Base-by-base conservation (phyloP, 2,888 invertebrate genomes). In the Sisyra terminalis region DNA sequence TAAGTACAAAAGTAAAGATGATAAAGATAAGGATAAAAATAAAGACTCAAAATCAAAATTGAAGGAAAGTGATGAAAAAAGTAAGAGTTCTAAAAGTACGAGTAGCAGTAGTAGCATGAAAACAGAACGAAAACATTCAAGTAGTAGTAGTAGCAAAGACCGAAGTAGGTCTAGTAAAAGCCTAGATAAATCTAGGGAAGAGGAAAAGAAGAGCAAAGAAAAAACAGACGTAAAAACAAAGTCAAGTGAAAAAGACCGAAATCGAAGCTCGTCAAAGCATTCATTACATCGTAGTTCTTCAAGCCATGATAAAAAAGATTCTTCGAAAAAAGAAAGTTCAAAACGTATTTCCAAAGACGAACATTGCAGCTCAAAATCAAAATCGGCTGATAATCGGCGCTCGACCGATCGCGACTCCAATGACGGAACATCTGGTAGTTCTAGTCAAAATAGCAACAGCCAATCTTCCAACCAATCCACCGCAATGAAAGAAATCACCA, bases 321-420 rank as follows among this genome's bases (percentile, higher is more conserved):
- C 47, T 13, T 55, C 53, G 43, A 52, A 52, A 17, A 50, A 54
- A 38, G 49, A 46, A 16, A 47, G 44, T 7, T 41, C 41, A 1
- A 70, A 55, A 61, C 67, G 67, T 49, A 64, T 66, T 42, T 61
- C 60, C 15, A 70, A 68, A 51, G 84, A 85, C 53, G 84, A 85
- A 57, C 83, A 84, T 55, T 76, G 73, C 45, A 73, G 75, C 50
- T 64, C 73, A 4, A 69, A 71, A 1, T 76, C 79, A 53, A 70
- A 68, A 9, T 70, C 69, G 34, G 71, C 72, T 42, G 71, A 72
- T 42, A 71, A 70, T 49, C 69, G 85, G 6, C 67, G 84, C 39
- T 85, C 85, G 0, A 80, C 82, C 0, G 86, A 82, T 50, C 67
- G 81, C 46, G 83, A 87, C 60, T 85, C 85, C 1, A 84, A 82